These are phyloP conservation scores for Epinephelus coioides DNA, from an alignment of 2,797 vertebrate genomes.

Conservation along the genomic window DNA sequence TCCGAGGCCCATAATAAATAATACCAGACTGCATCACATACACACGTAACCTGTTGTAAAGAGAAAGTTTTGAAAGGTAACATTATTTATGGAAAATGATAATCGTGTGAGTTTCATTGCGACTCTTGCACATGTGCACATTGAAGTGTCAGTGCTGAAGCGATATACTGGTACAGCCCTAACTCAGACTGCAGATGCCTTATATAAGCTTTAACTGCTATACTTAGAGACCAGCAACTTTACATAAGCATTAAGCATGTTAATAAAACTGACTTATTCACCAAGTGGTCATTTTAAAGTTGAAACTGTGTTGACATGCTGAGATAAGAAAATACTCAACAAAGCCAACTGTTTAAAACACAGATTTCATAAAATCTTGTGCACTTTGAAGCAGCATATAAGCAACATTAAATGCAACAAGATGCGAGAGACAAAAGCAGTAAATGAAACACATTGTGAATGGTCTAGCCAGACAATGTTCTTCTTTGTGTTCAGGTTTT, in stretches of 20 bases:
- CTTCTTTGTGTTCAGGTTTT: slow-evolving; percentile 23
- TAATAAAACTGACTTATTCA: not conserved
- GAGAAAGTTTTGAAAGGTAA: too few relatives aligned
- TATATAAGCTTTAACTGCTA: too few relatives aligned
- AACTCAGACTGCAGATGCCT: too few relatives aligned
- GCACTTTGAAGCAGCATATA: not conserved
- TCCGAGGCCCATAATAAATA: too few relatives aligned
- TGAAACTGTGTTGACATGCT: slow-evolving; percentile 10
- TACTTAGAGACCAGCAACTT: not conserved
- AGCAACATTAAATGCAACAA: slow-evolving; percentile 1
- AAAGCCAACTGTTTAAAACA: not conserved
- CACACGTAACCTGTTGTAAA: too few relatives aligned
- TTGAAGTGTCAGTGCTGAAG: too few relatives aligned
- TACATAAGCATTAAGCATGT: not conserved
- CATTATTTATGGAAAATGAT: too few relatives aligned
- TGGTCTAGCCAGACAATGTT: slow-evolving; percentile 22
- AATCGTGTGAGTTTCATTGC: too few relatives aligned
- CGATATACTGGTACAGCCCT: too few relatives aligned
- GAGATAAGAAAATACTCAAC: not conserved
- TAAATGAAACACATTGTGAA: not conserved
- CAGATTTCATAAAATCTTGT: not conserved
- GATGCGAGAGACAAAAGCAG: slow-evolving; percentile 6
- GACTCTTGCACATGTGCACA: too few relatives aligned
- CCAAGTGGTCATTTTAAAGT: not conserved
- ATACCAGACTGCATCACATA: too few relatives aligned